Percentiles rank a stretch among this genome's conserved stretches.
phyloP scores from a whole-genome alignment of 2,797 vertebrate genomes.

The Ctenopoma kingsleyae region DNA sequence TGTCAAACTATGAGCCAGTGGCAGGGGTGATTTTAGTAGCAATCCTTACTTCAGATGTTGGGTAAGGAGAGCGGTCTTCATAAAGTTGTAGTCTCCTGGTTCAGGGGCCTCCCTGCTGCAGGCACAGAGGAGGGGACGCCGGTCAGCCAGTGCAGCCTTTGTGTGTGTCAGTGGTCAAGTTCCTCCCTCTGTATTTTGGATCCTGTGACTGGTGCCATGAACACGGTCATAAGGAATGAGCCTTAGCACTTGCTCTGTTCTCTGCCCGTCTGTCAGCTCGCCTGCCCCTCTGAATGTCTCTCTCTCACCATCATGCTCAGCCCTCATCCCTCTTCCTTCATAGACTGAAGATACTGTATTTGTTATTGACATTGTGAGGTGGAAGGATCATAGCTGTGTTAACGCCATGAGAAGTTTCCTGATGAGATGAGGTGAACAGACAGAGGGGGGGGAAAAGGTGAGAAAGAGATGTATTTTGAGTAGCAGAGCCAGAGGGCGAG shows the following conservation, averaged over 20 bases:
- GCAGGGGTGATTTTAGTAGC: no score
- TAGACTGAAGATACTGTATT: background rate
- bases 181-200: slow-evolving; percentile 27
- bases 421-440: slow-evolving; percentile 23
- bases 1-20: no score
- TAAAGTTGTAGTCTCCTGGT: background rate
- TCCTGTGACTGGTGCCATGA: slow-evolving; percentile 35
- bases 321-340: background rate
- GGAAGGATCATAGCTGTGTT: background rate
- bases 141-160: slow-evolving; percentile 12
- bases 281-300: slow-evolving; percentile 28
- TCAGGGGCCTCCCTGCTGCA: background rate
- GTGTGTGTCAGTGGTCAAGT: slow-evolving; percentile 32
- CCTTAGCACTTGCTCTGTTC: slow-evolving; percentile 23
- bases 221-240: slow-evolving; percentile 58
- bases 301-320: slow-evolving; percentile 4
- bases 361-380: background rate
- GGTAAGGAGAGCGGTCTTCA: background rate
- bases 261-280: slow-evolving; percentile 43
- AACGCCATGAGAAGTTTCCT: background rate
- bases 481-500: slow-evolving; percentile 41
- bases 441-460: slow-evolving; percentile 1
- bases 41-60: no score
- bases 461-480: slow-evolving; percentile 51
- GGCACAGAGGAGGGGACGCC: slow-evolving; percentile 21